Base-by-base conservation (phyloP, 1,140 invertebrate genomes). In the Papilio xuthus region DNA sequence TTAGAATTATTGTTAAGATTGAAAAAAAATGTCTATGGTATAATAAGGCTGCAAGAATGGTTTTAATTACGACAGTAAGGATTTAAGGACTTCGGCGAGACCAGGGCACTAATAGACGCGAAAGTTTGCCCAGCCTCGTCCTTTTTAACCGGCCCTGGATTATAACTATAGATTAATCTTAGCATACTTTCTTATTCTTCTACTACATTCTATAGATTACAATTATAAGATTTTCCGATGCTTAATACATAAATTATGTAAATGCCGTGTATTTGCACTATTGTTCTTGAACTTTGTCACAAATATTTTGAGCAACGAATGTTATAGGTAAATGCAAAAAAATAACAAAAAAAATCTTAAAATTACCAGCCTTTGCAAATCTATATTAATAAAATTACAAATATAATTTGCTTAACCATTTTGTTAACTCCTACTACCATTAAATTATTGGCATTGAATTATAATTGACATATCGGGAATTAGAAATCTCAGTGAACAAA, bases 341-440 rank as follows among this genome's bases (percentile, higher is more conserved):
- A 63, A 63, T 63, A 26, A 26, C 60, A 63, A 63, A 63, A 63
- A 56, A 60, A 60, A 60, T 13, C 56, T 60, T 60, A 60, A 60
- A 63, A 63, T 63, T 63, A 63, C 12, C 13, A 63, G 60, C 23
- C 60, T 63, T 28, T 15, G 12, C 26, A 63, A 63, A 63, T 28
- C 13, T 63, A 63, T 26, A 28, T 63, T 28, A 15, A 63, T 63
- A 28, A 60, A 60, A 63, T 28, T 28, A 28, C 26, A 28, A 26
- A 60, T 60, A 26, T 60, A 12, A 12, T 3, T 15, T 28, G 26
- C 60, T 28, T 63, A 26, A 60, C 10, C 23, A 23, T 60, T 60
- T 60, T 28, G 15, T 28, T 18, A 13, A 32, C 23, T 32, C 4
- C 12, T 26, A 63, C 28, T 63, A 63, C 13, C 60, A 63, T 63